phyloP scores from a whole-genome alignment of 1,140 invertebrate genomes.

The Pogonognathellus flavescens region DNA sequence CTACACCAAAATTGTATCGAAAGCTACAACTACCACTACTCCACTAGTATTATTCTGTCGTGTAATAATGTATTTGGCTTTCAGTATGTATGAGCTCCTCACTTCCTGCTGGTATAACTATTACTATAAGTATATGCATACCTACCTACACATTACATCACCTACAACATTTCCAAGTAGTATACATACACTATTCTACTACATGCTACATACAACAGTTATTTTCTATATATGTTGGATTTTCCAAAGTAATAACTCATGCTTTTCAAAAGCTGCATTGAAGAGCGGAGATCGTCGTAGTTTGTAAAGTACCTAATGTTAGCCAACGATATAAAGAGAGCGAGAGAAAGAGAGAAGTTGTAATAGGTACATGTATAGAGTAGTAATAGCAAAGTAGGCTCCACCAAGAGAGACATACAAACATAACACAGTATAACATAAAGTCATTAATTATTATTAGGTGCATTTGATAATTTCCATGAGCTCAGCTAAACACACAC shows the following conservation, averaged over 20 bases:
- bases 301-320: background rate
- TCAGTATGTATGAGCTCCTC: background rate
- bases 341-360: conserved; percentile 1
- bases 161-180: background rate
- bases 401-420: conserved; percentile 25
- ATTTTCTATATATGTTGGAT: conserved; percentile 19
- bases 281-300: conserved; percentile 26
- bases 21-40: background rate
- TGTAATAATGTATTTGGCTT: background rate
- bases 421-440: conserved; percentile 38
- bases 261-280: conserved; percentile 39
- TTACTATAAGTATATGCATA: background rate
- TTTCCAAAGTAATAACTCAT: conserved; percentile 45
- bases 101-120: background rate
- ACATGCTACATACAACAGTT: background rate
- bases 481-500: conserved; percentile 45
- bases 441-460: conserved; percentile 60
- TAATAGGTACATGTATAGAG: background rate
- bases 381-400: background rate
- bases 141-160: background rate
- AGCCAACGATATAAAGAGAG: conserved; percentile 23
- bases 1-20: background rate
- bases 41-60: background rate
- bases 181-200: background rate
- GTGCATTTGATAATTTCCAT: conserved; percentile 55